A percentile compares a stretch with the other conserved stretches of the same genome.
phyloP scores from a whole-genome alignment of 2,113 vertebrate genomes.

The Caretta caretta region DNA sequence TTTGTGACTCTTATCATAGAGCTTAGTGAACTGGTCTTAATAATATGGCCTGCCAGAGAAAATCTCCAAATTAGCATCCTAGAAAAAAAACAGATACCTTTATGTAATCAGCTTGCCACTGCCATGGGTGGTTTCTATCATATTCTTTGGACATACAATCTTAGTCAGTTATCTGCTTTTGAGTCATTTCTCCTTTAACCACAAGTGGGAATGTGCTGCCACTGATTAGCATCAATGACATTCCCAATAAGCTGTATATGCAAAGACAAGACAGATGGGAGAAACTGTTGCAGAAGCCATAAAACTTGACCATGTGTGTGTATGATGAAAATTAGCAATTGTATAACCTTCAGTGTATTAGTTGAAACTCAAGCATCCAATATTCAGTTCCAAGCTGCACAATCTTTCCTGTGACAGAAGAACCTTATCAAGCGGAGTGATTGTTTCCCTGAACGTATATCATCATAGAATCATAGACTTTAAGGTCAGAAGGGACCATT shows the following conservation, averaged over 20 bases:
- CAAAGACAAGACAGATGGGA: not conserved
- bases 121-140: not conserved
- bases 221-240: not conserved
- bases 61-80: not conserved
- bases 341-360: not conserved
- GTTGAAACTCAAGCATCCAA: not conserved
- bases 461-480: not conserved
- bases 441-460: not conserved
- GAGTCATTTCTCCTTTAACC: not conserved
- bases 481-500: too few species aligned
- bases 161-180: not conserved
- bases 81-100: not conserved
- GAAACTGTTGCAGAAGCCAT: not conserved
- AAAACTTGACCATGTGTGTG: not conserved
- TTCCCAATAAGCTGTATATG: not conserved
- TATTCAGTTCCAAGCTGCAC: not conserved
- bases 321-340: not conserved
- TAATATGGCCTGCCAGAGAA: not conserved
- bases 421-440: not conserved
- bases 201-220: fast-evolving
- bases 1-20: too few species aligned
- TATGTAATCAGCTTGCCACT: not conserved
- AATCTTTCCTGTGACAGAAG: not conserved
- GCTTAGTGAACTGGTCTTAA: not conserved
- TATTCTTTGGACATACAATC: not conserved